phyloP scores from a whole-genome alignment of 2,113 vertebrate genomes.

The Trochalopteron elliotii region DNA sequence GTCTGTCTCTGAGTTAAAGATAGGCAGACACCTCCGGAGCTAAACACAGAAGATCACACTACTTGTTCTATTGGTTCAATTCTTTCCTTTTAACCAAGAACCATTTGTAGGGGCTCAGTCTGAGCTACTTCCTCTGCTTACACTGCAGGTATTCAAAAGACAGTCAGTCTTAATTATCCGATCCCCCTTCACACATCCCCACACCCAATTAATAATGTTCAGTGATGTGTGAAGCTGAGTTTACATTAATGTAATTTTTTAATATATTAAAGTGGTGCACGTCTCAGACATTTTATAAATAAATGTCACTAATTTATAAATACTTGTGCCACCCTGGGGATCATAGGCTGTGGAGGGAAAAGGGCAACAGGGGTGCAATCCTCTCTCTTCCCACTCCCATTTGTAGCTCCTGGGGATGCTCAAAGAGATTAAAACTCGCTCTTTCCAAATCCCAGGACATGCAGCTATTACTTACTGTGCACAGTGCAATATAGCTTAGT shows the following conservation, averaged over 20 bases:
- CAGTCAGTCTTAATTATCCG: slow-evolving; percentile 53
- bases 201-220: slow-evolving; percentile 67
- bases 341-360: slow-evolving; percentile 23
- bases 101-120: background rate
- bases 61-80: background rate
- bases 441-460: slow-evolving; percentile 37
- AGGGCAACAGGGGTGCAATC: slow-evolving; percentile 35
- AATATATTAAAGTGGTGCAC: slow-evolving; percentile 40
- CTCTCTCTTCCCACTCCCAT: slow-evolving; percentile 21
- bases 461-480: slow-evolving; percentile 28
- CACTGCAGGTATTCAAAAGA: slow-evolving; percentile 47
- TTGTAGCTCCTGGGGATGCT: slow-evolving; percentile 48
- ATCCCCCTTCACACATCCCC: slow-evolving; percentile 47
- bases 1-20: slow-evolving; percentile 15
- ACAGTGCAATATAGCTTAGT: background rate
- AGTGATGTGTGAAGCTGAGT: slow-evolving; percentile 57
- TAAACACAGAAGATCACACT: background rate
- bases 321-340: slow-evolving; percentile 4
- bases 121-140: slow-evolving; percentile 54
- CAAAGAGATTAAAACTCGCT: slow-evolving; percentile 57
- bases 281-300: slow-evolving; percentile 43
- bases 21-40: background rate
- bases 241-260: slow-evolving; percentile 53
- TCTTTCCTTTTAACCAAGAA: slow-evolving; percentile 17
- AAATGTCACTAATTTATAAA: slow-evolving; percentile 59